Conservation (phyloP, 1,140 invertebrate species). For the Cyphomyrmex costatus region DNA sequence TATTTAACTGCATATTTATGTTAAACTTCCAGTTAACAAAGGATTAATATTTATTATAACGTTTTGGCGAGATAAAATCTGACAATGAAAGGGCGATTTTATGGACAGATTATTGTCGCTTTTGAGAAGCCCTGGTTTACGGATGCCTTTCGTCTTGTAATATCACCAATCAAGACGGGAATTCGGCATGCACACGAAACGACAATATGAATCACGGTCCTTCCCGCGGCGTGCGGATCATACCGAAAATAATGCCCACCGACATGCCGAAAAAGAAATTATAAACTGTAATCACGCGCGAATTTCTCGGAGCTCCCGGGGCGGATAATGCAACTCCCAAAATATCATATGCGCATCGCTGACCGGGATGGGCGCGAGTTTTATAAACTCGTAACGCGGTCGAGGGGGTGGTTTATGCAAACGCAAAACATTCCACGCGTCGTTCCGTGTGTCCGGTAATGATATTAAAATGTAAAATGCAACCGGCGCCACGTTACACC, state of each 20-base stretch:
- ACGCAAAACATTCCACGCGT: constrained; percentile 54
- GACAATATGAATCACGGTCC: constrained; percentile 70
- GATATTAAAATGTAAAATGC: constrained; percentile 60
- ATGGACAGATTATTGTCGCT: not conserved
- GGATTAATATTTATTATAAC: not conserved
- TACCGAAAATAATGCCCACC: constrained; percentile 57
- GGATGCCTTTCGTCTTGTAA: constrained; percentile 46
- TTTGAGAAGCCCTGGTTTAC: constrained; percentile 62
- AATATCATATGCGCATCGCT: constrained; percentile 59
- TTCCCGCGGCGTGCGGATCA: constrained; percentile 58
- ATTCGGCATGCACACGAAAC: constrained; percentile 69
- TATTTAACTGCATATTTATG: constrained; percentile 18
- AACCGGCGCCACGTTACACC: constrained; percentile 41
- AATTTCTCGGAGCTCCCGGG: constrained; percentile 64
- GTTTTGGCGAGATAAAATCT: not conserved
- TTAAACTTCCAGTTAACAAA: constrained; percentile 1
- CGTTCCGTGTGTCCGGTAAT: constrained; percentile 46
- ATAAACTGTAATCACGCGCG: constrained; percentile 66
- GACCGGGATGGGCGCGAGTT: constrained; percentile 39
- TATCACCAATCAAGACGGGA: constrained; percentile 71
- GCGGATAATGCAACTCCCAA: constrained; percentile 66
- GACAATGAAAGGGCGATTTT: not conserved
- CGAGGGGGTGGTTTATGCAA: constrained; percentile 34
- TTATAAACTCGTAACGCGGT: constrained; percentile 41
- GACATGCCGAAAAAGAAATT: constrained; percentile 55